Evolutionary conservation across 2,888 invertebrate genomes (phyloP).

Genomic region (Troides aeacus): DNA sequence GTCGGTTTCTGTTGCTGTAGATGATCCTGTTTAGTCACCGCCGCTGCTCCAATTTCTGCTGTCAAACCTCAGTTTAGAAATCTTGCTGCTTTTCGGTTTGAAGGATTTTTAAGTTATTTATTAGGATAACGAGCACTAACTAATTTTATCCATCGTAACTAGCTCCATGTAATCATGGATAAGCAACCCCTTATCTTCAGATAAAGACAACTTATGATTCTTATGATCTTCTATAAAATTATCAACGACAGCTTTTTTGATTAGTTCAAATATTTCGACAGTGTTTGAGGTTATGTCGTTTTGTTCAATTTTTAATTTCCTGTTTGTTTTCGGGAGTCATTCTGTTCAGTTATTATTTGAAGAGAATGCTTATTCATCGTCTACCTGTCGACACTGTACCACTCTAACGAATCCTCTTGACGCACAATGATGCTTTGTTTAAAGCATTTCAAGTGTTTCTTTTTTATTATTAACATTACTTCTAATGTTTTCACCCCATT

Average conservation of each 20-base stretch:
- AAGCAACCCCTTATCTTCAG: no score
- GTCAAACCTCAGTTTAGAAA: no score
- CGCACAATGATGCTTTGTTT: constrained; percentile 45
- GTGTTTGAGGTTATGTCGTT: constrained; percentile 37
- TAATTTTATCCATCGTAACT: no score
- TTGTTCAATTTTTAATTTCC: constrained; percentile 38
- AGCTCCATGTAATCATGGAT: no score
- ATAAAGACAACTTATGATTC: no score
- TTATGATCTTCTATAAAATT: no score
- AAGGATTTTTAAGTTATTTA: no score
- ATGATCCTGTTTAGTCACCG: no score
- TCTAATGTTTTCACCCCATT: not conserved
- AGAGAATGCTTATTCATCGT: constrained; percentile 55
- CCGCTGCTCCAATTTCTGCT: no score
- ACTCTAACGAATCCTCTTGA: constrained; percentile 67
- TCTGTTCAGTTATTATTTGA: constrained; percentile 26
- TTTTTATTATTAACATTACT: not conserved
- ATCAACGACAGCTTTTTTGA: not conserved
- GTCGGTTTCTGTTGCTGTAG: not conserved
- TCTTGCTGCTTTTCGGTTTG: no score
- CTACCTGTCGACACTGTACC: constrained; percentile 67
- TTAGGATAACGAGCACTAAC: no score
- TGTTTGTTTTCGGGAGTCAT: constrained; percentile 22
- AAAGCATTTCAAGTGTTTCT: constrained; percentile 57
- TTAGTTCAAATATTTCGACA: constrained; percentile 32